phyloP scores from a whole-genome alignment of 2,113 vertebrate species.

The Mionectes macconnelli region DNA sequence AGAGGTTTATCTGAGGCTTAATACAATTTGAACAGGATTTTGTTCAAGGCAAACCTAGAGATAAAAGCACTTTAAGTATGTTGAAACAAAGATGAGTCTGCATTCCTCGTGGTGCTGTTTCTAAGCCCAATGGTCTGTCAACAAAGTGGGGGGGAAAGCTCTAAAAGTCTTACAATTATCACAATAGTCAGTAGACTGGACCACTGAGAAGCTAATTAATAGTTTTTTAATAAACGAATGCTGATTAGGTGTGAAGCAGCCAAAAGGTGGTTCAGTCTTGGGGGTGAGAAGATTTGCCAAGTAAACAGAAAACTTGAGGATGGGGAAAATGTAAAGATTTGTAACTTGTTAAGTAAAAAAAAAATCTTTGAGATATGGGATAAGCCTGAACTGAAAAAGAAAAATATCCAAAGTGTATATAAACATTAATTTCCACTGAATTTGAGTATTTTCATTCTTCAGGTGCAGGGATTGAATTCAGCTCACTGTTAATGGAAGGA shows the following conservation, averaged over 20 bases:
- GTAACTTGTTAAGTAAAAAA: not conserved
- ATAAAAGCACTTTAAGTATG: conserved; percentile 68
- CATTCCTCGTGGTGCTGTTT: conserved; percentile 39
- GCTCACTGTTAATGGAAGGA: not conserved
- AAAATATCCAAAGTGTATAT: not conserved
- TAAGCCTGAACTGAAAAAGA: not conserved
- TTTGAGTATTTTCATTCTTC: not conserved
- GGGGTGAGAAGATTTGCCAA: not conserved
- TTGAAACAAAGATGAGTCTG: conserved; percentile 60
- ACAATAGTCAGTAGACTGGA: not conserved
- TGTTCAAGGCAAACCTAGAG: conserved; percentile 69
- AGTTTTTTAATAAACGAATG: conserved; percentile 47
- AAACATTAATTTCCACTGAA: not conserved
- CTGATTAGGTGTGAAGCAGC: not conserved
- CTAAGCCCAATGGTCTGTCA: conserved; percentile 34
- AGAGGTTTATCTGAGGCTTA: conserved; percentile 68
- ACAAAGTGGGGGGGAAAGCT: not conserved
- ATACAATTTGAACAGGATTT: conserved; percentile 74
- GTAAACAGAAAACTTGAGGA: not conserved
- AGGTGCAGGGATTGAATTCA: not conserved
- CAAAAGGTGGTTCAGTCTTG: not conserved
- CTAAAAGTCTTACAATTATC: conserved; percentile 30
- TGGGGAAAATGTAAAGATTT: not conserved
- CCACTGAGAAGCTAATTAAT: conserved; percentile 38
- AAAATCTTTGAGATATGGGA: not conserved